A percentile compares a stretch with the other conserved stretches of the same genome.
Conservation (phyloP, 2,797 vertebrate species). For the Benthosema pterotum region DNA sequence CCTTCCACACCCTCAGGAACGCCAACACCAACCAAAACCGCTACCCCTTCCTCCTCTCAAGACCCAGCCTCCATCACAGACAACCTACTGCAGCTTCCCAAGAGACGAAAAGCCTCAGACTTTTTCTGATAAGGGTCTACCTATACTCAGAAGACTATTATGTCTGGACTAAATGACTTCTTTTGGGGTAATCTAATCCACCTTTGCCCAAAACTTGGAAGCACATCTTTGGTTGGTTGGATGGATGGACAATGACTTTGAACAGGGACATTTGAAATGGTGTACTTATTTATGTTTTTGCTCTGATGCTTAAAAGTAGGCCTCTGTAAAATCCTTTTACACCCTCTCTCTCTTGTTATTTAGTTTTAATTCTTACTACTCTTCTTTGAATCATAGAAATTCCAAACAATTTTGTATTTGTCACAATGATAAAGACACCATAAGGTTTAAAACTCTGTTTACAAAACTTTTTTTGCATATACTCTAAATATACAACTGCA, state of each 20-base stretch:
- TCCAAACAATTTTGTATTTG: no score
- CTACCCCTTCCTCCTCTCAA: conserved; percentile 85
- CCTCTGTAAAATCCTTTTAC: conserved; percentile 17
- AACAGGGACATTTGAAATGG: conserved; percentile 11
- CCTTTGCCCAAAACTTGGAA: conserved; percentile 8
- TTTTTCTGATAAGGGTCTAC: conserved; percentile 74
- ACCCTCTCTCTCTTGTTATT: no score
- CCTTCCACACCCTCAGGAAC: conserved; percentile 83
- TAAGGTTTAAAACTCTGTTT: no score
- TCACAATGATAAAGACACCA: no score
- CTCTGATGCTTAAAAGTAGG: background rate
- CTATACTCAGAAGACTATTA: background rate
- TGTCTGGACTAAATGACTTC: no score
- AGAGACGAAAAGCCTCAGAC: conserved; percentile 89
- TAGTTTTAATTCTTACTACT: no score
- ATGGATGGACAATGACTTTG: background rate
- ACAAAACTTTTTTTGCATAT: no score
- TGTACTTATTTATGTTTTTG: conserved; percentile 24
- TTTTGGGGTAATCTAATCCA: background rate
- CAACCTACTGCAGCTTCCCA: conserved; percentile 93
- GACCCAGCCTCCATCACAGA: conserved; percentile 95
- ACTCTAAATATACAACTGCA: no score
- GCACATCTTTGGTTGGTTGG: conserved; percentile 10
- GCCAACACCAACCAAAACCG: conserved; percentile 80
- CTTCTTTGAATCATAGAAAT: no score